Conservation (phyloP, 2,113 vertebrate species). For the Fregetta grallaria region DNA sequence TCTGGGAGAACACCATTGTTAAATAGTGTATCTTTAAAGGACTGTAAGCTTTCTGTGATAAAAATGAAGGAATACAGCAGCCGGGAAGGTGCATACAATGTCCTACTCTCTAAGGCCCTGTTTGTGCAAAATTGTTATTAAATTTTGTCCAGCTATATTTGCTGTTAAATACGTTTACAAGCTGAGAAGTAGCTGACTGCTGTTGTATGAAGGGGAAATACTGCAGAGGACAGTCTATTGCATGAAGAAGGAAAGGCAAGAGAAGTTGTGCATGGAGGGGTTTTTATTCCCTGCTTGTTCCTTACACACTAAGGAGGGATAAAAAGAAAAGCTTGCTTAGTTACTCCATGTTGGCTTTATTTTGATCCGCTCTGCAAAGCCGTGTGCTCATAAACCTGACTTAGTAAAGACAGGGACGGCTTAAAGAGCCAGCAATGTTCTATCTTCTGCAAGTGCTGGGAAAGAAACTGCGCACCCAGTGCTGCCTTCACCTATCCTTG, state of each 20-base stretch:
- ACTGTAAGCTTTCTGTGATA: neutral
- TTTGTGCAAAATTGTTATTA: neutral
- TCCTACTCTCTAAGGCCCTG: neutral
- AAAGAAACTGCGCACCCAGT: neutral
- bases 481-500: neutral
- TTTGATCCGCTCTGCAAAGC: neutral
- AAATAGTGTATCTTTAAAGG: neutral
- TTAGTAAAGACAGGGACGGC: neutral
- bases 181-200: neutral
- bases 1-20: neutral
- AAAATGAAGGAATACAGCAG: neutral
- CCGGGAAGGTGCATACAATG: neutral
- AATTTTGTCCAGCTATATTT: neutral
- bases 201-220: neutral
- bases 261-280: neutral
- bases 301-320: neutral
- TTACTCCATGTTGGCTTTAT: neutral
- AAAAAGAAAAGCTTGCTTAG: neutral
- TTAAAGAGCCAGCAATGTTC: neutral
- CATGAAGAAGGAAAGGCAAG: neutral
- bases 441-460: neutral
- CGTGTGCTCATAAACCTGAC: neutral
- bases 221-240: neutral
- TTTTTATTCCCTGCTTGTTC: neutral
- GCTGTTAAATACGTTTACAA: neutral